Conservation (phyloP, 2,888 invertebrate genomes). For the Tenthredo notha region DNA sequence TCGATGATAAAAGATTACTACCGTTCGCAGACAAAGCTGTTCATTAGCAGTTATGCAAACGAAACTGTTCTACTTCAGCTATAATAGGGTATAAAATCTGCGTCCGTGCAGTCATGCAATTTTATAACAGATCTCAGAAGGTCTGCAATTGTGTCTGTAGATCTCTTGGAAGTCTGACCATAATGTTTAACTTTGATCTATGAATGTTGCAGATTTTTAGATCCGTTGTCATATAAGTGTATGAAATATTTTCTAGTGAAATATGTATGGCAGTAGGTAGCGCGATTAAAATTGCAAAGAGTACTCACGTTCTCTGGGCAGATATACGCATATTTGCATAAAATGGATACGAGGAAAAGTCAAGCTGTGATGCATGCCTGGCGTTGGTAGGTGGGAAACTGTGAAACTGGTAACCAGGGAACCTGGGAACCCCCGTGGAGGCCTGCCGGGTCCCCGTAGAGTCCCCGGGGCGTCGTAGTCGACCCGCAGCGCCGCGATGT, state of each 20-base stretch:
- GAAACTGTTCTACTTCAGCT: neutral
- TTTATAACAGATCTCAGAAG: neutral
- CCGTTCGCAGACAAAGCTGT: neutral
- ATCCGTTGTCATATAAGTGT: neutral
- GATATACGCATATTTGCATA: conserved; percentile 61
- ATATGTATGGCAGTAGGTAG: neutral
- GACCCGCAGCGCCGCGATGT: conserved; percentile 65
- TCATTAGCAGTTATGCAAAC: conserved; percentile 30
- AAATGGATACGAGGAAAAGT: conserved; percentile 61
- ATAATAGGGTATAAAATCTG: neutral
- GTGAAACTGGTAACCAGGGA: conserved; percentile 44
- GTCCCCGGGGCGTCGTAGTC: conserved; percentile 68
- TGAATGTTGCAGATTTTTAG: neutral
- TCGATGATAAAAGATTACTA: neutral
- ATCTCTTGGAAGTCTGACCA: neutral
- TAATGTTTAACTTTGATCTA: neutral
- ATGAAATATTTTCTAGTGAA: conserved; percentile 5
- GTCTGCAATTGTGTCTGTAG: neutral
- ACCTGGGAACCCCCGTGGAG: conserved; percentile 35
- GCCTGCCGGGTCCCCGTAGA: conserved; percentile 56
- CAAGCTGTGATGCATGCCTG: conserved; percentile 63
- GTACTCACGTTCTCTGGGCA: conserved; percentile 26
- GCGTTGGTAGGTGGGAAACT: conserved; percentile 61
- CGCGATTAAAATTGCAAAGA: conserved; percentile 40
- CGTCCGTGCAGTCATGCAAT: neutral